phyloP scores from a whole-genome alignment of 2,797 vertebrate genomes.

The Betta splendens region DNA sequence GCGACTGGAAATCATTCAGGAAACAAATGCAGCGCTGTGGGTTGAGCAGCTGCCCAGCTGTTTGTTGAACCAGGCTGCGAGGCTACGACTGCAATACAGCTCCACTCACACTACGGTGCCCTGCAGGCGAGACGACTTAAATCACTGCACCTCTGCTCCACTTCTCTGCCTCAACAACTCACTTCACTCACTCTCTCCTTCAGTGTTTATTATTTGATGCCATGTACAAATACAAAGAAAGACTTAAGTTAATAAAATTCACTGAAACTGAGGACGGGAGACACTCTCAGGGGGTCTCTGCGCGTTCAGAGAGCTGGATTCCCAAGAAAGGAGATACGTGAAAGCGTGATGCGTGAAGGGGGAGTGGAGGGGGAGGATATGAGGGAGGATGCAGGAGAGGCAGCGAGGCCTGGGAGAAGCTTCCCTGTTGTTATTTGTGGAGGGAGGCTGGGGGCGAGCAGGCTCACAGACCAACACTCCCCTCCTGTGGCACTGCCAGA shows the following conservation, averaged over 20 bases:
- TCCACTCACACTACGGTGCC: slow-evolving; percentile 14
- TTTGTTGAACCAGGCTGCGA: slow-evolving; percentile 21
- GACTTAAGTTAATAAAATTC: too few species aligned
- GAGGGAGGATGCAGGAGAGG: slow-evolving; percentile 17
- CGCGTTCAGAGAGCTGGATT: slow-evolving; percentile 19
- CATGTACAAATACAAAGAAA: neutral
- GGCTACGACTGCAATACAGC: slow-evolving; percentile 6
- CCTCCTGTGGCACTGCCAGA: slow-evolving; percentile 80
- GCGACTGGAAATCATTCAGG: slow-evolving; percentile 60
- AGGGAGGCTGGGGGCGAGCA: slow-evolving; percentile 39
- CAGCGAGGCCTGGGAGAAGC: slow-evolving; percentile 41
- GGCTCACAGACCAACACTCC: slow-evolving; percentile 74
- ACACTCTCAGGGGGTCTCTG: too few species aligned
- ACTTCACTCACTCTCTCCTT: neutral
- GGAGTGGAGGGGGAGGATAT: neutral
- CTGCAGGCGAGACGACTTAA: slow-evolving; percentile 38
- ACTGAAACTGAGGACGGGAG: too few species aligned
- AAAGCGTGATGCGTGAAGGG: neutral
- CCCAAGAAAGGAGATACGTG: slow-evolving; percentile 55
- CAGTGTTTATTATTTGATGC: slow-evolving; percentile 6
- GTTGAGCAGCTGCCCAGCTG: slow-evolving; percentile 35
- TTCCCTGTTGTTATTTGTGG: slow-evolving; percentile 46
- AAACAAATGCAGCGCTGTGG: slow-evolving; percentile 45
- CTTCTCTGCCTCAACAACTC: slow-evolving; percentile 14
- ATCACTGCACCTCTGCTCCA: slow-evolving; percentile 43